phyloP scores from a whole-genome alignment of 2,888 invertebrate species.

The Epirrhoe tristata region DNA sequence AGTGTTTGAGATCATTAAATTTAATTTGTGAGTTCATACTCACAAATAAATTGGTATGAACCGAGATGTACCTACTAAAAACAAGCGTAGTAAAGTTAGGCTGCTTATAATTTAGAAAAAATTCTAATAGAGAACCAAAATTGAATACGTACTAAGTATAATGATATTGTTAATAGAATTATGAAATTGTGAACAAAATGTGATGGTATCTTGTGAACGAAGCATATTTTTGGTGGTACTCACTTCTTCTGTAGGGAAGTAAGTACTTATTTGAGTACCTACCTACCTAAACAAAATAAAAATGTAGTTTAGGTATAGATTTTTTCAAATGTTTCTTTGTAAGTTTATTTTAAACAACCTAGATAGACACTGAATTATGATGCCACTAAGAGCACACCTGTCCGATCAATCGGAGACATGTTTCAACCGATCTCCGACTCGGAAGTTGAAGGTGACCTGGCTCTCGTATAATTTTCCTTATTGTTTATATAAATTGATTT shows the following conservation, averaged over 20 bases:
- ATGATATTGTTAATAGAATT: too few relatives aligned
- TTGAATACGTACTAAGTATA: not conserved
- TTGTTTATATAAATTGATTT: slow-evolving; percentile 2
- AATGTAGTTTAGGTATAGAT: too few relatives aligned
- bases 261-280: too few relatives aligned
- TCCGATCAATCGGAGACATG: slow-evolving; percentile 23
- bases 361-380: slow-evolving; percentile 24
- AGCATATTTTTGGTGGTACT: too few relatives aligned
- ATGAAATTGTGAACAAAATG: too few relatives aligned
- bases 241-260: not conserved
- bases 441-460: slow-evolving; percentile 35
- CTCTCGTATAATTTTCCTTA: slow-evolving; percentile 6
- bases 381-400: slow-evolving; percentile 28
- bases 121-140: too few relatives aligned
- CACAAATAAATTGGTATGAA: not conserved
- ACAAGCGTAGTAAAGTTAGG: too few relatives aligned
- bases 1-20: slow-evolving; percentile 3
- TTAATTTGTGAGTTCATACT: not conserved
- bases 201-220: too few relatives aligned
- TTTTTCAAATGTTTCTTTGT: not conserved
- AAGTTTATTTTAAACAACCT: slow-evolving; percentile 3
- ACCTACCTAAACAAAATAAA: too few relatives aligned
- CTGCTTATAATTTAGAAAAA: too few relatives aligned
- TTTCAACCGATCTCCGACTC: slow-evolving; percentile 17
- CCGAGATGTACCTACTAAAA: too few relatives aligned